phyloP scores from a whole-genome alignment of 2,113 vertebrate species.

The Spermophilus dauricus region DNA sequence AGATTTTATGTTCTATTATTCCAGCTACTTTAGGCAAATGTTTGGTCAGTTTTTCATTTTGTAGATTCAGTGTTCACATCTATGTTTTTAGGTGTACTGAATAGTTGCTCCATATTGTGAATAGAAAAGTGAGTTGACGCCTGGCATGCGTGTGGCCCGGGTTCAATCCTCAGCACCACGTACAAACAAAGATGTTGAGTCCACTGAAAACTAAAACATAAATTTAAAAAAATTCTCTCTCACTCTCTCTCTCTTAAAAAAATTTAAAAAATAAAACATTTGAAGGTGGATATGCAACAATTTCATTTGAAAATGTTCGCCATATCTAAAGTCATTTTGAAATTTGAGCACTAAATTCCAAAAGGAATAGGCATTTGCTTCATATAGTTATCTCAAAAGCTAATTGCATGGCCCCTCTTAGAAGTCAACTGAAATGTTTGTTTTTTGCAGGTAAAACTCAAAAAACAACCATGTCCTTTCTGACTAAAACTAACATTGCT shows the following conservation, averaged over 20 bases:
- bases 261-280: too few relatives aligned
- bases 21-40: constrained; percentile 23
- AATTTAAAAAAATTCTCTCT: too few relatives aligned
- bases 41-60: constrained; percentile 50
- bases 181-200: too few relatives aligned
- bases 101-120: background rate
- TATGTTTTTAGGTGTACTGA: background rate
- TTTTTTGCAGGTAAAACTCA: constrained; percentile 40
- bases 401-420: constrained; percentile 6
- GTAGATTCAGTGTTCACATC: background rate
- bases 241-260: too few relatives aligned
- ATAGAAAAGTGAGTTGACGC: background rate
- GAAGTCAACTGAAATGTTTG: background rate
- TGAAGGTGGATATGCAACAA: too few relatives aligned
- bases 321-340: too few relatives aligned
- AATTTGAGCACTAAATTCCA: constrained; percentile 14
- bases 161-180: too few relatives aligned
- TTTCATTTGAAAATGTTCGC: too few relatives aligned
- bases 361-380: constrained; percentile 30
- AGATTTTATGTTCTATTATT: constrained; percentile 67
- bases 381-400: background rate
- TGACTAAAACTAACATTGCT: background rate
- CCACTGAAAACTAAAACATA: too few relatives aligned
- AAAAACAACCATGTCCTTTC: constrained; percentile 22
- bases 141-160: too few relatives aligned